Evolutionary conservation across 2,797 vertebrate species (phyloP).

Genomic region (Alectoris magna): DNA sequence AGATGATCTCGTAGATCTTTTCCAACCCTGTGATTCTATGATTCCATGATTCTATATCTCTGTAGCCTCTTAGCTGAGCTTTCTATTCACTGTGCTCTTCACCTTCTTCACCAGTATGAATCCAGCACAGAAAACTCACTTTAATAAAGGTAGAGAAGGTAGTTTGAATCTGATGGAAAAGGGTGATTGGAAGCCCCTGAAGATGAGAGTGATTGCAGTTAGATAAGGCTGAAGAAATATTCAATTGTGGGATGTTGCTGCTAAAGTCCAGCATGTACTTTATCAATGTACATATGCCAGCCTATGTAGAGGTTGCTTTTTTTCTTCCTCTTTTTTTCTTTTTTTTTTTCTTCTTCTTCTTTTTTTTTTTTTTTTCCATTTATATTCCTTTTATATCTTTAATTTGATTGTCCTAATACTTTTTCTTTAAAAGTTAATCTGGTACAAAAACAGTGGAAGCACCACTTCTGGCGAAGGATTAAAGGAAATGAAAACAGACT

Average conservation of each 20-base stretch:
- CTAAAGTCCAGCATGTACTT: not conserved
- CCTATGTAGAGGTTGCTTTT: not conserved
- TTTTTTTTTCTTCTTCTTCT: not conserved
- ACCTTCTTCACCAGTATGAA: not conserved
- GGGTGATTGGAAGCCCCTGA: not conserved
- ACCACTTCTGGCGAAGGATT: not conserved
- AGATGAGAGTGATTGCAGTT: not conserved
- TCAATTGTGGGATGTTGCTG: not conserved
- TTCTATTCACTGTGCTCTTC: not conserved
- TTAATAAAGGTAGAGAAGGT: not conserved
- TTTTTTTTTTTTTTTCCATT: too few species aligned
- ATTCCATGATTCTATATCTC: not conserved
- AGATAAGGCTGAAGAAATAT: not conserved
- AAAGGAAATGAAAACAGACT: not conserved
- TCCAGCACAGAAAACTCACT: not conserved
- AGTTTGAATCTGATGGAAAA: not conserved
- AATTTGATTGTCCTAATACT: not conserved
- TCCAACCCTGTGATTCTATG: too few species aligned
- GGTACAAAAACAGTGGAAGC: not conserved
- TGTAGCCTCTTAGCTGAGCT: not conserved
- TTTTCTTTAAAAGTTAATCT: not conserved
- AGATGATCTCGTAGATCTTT: too few species aligned
- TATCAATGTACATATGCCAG: not conserved
- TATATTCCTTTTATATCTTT: not conserved
- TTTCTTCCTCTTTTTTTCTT: not conserved